Conservation (phyloP, 2,888 invertebrate species). For the Aspidiotus destructor region DNA sequence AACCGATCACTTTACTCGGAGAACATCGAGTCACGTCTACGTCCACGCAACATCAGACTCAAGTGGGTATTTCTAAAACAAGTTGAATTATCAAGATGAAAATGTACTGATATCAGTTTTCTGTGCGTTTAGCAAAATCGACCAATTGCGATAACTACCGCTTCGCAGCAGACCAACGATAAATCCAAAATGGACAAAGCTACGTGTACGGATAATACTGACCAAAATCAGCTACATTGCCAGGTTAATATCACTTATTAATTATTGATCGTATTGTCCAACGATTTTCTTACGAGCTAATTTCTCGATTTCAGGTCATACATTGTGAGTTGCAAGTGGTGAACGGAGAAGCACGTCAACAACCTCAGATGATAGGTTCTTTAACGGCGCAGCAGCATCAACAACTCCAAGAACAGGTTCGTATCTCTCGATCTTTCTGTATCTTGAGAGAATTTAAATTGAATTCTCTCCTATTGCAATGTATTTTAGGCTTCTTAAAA, state of each 20-base stretch:
- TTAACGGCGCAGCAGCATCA: conserved; percentile 38
- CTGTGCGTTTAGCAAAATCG: conserved; percentile 13
- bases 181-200: conserved; percentile 34
- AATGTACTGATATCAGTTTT: neutral
- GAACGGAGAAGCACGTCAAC: conserved; percentile 27
- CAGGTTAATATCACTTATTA: conserved; percentile 38
- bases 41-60: conserved; percentile 20
- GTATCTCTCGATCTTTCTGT: neutral
- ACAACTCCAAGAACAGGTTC: conserved; percentile 37
- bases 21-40: conserved; percentile 20
- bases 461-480: neutral
- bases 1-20: conserved; percentile 22
- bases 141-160: conserved; percentile 20
- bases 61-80: conserved; percentile 7
- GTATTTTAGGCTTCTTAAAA: neutral
- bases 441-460: neutral
- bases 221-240: conserved; percentile 42
- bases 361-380: conserved; percentile 34
- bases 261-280: neutral
- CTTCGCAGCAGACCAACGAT: conserved; percentile 27
- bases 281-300: neutral
- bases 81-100: neutral
- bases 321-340: conserved; percentile 44
- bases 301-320: conserved; percentile 33
- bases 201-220: conserved; percentile 33